phyloP scores from a whole-genome alignment of 2,888 invertebrate species.

The Endotricha flammealis region DNA sequence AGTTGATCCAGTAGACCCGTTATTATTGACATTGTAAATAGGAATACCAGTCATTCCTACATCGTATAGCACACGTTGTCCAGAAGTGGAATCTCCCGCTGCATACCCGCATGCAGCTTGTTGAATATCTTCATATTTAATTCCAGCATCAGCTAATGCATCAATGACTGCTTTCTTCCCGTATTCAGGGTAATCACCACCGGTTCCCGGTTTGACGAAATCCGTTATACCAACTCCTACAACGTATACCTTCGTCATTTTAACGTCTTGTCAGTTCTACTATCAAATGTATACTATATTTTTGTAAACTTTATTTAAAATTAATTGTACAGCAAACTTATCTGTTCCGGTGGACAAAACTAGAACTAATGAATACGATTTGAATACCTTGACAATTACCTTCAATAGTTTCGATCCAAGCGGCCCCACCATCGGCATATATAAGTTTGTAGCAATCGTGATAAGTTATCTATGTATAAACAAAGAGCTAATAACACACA shows the following conservation, averaged over 20 bases:
- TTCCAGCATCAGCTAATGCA: constrained; percentile 89
- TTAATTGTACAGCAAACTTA: too few relatives aligned
- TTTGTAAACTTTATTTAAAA: background rate
- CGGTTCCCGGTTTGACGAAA: constrained; percentile 95
- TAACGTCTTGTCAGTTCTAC: constrained; percentile 16
- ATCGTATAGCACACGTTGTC: constrained; percentile 95
- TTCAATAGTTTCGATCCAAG: too few relatives aligned
- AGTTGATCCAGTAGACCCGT: constrained; percentile 97
- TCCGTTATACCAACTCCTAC: constrained; percentile 99
- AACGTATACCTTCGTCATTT: constrained; percentile 86
- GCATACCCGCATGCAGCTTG: constrained; percentile 96
- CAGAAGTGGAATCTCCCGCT: constrained; percentile 96
- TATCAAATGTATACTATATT: constrained; percentile 5
- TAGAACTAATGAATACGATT: too few relatives aligned
- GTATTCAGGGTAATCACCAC: constrained; percentile 96
- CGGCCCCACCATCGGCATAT: too few relatives aligned
- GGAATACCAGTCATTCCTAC: constrained; percentile 98
- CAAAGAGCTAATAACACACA: too few relatives aligned
- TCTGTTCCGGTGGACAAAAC: too few relatives aligned
- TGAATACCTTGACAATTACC: too few relatives aligned
- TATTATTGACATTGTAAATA: constrained; percentile 98
- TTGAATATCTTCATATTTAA: constrained; percentile 87
- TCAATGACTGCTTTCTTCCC: constrained; percentile 94
- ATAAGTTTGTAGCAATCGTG: too few relatives aligned
- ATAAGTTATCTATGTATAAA: too few relatives aligned